Evolutionary conservation across 2,113 vertebrate species (phyloP).

Genomic region (Petroica traversi): DNA sequence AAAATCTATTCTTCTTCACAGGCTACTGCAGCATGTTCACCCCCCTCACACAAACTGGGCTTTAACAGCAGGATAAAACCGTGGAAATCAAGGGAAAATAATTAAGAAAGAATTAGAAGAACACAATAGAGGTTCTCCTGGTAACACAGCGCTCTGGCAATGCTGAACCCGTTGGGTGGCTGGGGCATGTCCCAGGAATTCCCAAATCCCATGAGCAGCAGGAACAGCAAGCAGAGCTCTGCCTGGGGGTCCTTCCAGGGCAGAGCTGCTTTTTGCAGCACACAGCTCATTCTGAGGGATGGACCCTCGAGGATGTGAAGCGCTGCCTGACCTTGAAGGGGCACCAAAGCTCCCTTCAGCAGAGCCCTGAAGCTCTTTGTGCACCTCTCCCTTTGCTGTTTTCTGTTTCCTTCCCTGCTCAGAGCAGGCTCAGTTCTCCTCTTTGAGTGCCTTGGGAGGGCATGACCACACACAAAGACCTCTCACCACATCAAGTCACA

Average conservation of each 20-base stretch:
- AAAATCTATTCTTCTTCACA: neutral
- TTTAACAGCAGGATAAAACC: neutral
- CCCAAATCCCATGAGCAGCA: slow-evolving; percentile 23
- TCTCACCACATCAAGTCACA: rapidly evolving
- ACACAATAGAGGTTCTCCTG: slow-evolving; percentile 14
- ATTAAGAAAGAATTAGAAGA: slow-evolving; percentile 64
- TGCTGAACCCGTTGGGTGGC: rapidly evolving
- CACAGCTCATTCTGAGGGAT: neutral
- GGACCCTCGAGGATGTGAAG: neutral
- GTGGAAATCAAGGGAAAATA: neutral
- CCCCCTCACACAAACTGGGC: neutral
- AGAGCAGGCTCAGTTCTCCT: neutral
- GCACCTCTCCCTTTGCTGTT: neutral
- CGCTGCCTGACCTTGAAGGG: neutral
- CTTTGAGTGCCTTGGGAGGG: neutral
- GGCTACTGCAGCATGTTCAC: neutral
- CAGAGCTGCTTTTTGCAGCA: neutral
- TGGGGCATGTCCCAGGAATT: slow-evolving; percentile 17
- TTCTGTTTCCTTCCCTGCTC: neutral
- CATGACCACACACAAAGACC: neutral
- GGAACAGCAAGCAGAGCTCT: neutral
- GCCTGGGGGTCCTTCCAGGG: neutral
- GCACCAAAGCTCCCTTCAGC: neutral
- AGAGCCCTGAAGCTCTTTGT: neutral
- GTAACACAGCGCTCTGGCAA: neutral